A percentile compares a stretch with the other conserved stretches of the same genome.
Conservation (phyloP, 2,113 vertebrate genomes). For the Boulengeromyrus knoepffleri region DNA sequence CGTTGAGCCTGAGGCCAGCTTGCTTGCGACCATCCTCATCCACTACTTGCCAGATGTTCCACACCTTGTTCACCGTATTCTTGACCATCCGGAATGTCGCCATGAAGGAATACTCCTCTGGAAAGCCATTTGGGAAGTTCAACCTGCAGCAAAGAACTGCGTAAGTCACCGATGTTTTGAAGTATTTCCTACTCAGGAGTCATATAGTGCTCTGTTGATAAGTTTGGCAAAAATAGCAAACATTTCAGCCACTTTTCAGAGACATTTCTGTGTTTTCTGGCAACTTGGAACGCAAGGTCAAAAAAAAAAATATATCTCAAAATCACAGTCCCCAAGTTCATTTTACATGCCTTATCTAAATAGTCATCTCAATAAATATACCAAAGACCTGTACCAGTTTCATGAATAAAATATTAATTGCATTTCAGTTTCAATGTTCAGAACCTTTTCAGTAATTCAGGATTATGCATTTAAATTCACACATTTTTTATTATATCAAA, state of each 20-base stretch:
- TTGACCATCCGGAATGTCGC: slow-evolving; percentile 72
- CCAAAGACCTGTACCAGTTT: neutral
- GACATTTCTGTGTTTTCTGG: neutral
- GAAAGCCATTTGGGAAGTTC: slow-evolving; percentile 68
- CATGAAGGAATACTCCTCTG: slow-evolving; percentile 70
- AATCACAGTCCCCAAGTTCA: neutral
- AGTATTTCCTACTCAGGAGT: neutral
- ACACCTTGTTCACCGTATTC: slow-evolving; percentile 65
- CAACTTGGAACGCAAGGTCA: neutral
- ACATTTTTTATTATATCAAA: slow-evolving; percentile 25
- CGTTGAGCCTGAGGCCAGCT: slow-evolving; percentile 64
- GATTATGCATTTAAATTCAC: slow-evolving; percentile 15
- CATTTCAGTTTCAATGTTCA: slow-evolving; percentile 24
- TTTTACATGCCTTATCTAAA: neutral
- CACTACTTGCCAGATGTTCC: slow-evolving; percentile 71
- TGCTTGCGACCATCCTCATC: slow-evolving; percentile 64
- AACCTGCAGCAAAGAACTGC: slow-evolving; percentile 41
- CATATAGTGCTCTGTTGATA: neutral
- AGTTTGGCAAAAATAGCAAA: neutral
- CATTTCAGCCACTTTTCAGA: neutral
- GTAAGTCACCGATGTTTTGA: neutral
- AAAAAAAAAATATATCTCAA: neutral
- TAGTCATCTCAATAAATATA: neutral
- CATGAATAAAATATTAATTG: neutral
- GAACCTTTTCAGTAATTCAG: slow-evolving; percentile 14